A percentile compares a stretch with the other conserved stretches of the same genome.
Conservation (phyloP, 2,113 vertebrate genomes). For the Sakesphorus luctuosus region DNA sequence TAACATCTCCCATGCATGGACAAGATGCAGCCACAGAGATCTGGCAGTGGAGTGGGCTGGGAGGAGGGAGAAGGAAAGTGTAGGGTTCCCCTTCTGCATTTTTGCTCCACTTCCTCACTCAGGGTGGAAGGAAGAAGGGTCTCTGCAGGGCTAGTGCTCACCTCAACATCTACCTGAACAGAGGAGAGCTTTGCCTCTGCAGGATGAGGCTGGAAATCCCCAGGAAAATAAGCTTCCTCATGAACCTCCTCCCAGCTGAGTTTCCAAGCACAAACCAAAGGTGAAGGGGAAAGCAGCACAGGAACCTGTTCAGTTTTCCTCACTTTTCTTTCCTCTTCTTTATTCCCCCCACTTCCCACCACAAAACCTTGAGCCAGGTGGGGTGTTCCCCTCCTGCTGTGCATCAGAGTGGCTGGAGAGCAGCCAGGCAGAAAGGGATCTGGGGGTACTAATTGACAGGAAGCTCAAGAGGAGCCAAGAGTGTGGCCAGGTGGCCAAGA, state of each 20-base stretch:
- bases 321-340: background rate
- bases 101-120: background rate
- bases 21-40: background rate
- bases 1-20: accelerated
- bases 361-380: background rate
- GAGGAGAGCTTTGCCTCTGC: background rate
- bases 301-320: background rate
- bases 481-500: no score
- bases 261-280: background rate
- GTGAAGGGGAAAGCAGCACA: background rate
- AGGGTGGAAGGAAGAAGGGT: background rate
- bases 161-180: accelerated
- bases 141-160: background rate
- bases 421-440: no score
- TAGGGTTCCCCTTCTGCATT: background rate
- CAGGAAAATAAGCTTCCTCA: background rate
- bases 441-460: no score
- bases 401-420: no score
- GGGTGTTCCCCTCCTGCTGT: background rate
- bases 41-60: background rate
- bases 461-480: no score
- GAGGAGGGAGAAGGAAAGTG: background rate
- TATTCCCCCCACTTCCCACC: background rate
- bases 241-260: accelerated
- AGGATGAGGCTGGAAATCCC: constrained; percentile 12